Base-by-base conservation (phyloP, 53 echinoderm and acorn worm genomes). In the Mesocentrotus franciscanus region DNA sequence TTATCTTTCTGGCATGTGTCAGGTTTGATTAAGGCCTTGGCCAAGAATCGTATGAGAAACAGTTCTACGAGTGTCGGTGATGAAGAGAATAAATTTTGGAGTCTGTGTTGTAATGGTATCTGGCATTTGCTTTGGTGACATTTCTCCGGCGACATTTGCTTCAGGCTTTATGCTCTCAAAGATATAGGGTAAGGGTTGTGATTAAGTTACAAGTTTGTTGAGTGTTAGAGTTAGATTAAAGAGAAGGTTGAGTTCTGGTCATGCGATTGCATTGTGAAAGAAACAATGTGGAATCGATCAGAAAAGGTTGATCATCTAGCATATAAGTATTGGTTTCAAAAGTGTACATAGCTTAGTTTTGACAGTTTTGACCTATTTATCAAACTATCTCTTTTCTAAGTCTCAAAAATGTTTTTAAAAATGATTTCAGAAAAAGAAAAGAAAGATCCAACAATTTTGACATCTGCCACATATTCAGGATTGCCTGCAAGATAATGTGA, bases 1-100 rank as follows among this genome's bases (percentile, higher is more conserved):
- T 58, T 87, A 87, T 56, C 87, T 87, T 87, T 87, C 58, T 87
- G 56, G 57, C 59, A 26, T 87, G 22, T 11, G 87, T 12, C 87
- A 57, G 13, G 87, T 57, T 84, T 87, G 87, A 87, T 87, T 59
- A 57, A 58, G 75, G 22, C 58, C 27, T 15, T 58, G 56, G 87
- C 29, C n/a, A 58, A n/a, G 29, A n/a, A 87, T 87, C 58, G 58
- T 42, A 56, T 59, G 12, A 57, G 87, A 58, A 58, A 58, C 58
- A 87, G 87, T n/a, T 87, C 87, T 39, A 26, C 2, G 57, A 29
- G 87, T 87, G 58, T 27, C n/a, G 1, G 58, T n/a, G 58, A 58
- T n/a, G 58, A 58, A 55, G 27, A 87, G 33, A 87, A 57, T n/a
- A 29, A 27, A 87, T 87, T 13, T 87, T 59, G 56, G 26, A 87